phyloP scores from a whole-genome alignment of 2,797 vertebrate species.

The Gastrophryne carolinensis region DNA sequence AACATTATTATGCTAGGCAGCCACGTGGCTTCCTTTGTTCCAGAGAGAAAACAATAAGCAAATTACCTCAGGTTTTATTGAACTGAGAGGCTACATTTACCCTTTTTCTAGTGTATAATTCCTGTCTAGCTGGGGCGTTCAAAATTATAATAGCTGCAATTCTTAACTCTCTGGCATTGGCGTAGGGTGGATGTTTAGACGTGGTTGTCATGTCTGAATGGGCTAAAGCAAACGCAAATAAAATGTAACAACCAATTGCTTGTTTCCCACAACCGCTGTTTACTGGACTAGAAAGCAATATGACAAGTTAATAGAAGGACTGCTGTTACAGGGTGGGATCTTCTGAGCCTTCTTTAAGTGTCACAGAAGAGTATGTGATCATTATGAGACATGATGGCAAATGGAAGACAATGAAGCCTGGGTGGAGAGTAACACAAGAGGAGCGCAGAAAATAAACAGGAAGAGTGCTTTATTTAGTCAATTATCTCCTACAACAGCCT shows the following conservation, averaged over 20 bases:
- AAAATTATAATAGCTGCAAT: constrained; percentile 18
- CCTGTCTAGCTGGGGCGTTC: not conserved
- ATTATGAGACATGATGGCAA: constrained; percentile 27
- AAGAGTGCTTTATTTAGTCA: constrained; percentile 35
- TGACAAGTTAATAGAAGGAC: constrained; percentile 48
- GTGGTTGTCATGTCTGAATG: constrained; percentile 7
- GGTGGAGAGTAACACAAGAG: constrained; percentile 1
- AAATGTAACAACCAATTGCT: constrained; percentile 8
- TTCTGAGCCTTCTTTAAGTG: constrained; percentile 19
- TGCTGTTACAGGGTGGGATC: constrained; percentile 9
- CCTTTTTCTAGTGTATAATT: not conserved
- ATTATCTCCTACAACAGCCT: constrained; percentile 8
- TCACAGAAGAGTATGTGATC: constrained; percentile 35
- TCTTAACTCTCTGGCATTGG: not conserved
- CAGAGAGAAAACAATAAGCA: no score
- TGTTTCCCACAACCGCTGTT: constrained; percentile 4
- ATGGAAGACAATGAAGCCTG: constrained; percentile 27
- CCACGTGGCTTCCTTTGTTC: no score
- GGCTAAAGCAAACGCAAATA: not conserved
- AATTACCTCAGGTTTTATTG: no score
- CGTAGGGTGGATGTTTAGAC: constrained; percentile 12
- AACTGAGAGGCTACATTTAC: no score
- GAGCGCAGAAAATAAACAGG: constrained; percentile 2
- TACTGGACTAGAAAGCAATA: constrained; percentile 42
- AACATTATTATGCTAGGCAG: no score